Conservation (phyloP, 2,888 invertebrate genomes). For the Platynereis dumerilii region DNA sequence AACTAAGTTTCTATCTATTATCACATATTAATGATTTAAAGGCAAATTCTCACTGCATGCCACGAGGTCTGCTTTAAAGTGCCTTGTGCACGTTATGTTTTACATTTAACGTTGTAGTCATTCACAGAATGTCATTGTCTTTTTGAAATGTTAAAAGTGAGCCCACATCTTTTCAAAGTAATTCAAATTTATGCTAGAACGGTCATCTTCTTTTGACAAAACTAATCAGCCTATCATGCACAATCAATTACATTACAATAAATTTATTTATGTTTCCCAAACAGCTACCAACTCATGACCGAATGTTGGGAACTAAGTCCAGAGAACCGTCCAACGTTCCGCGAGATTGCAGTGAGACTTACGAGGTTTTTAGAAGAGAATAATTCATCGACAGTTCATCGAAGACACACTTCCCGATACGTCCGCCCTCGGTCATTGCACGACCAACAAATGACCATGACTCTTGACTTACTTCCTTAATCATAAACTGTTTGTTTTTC, state of each 20-base stretch:
- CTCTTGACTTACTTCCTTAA: slow-evolving; percentile 4
- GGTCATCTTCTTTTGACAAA: background rate
- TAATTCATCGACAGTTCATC: slow-evolving; percentile 11
- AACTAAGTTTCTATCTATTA: no score
- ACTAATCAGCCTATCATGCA: background rate
- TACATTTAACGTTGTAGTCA: no score
- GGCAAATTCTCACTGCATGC: no score
- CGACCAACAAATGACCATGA: slow-evolving; percentile 3
- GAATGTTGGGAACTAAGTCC: slow-evolving; percentile 57
- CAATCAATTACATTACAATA: background rate
- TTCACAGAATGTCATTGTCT: no score
- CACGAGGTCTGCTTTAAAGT: no score
- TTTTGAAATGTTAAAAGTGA: no score
- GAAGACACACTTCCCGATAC: background rate
- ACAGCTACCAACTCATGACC: slow-evolving; percentile 48
- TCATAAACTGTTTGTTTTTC: background rate
- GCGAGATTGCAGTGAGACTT: slow-evolving; percentile 45
- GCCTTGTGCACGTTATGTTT: no score
- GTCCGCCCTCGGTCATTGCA: slow-evolving; percentile 21
- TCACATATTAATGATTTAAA: no score
- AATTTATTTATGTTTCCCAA: background rate
- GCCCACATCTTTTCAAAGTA: no score
- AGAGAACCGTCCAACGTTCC: slow-evolving; percentile 50
- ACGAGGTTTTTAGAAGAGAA: slow-evolving; percentile 20
- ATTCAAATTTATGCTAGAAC: background rate